Evolutionary conservation across 2,888 invertebrate species (phyloP), one percentile per base, ranked within the genome.

Genomic region (Lepidocyrtoides sp.): DNA sequence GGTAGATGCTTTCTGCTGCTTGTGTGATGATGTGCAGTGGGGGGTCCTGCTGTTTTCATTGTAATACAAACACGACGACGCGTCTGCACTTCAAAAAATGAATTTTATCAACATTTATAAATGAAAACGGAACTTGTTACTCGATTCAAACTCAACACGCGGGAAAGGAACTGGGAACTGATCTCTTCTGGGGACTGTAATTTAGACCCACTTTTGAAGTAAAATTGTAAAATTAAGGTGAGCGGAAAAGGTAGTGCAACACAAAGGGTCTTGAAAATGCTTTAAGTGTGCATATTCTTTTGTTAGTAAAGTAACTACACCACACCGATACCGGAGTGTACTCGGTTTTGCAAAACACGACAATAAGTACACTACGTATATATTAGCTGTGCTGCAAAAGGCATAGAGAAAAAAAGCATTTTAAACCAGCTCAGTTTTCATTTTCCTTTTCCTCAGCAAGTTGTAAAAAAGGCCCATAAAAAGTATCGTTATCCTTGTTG

Each of bases 371-470:
- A 17, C n/a, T 51, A 48, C 12, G 7, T 12, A 14, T 23, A n/a
- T 48, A 48, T 4, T 75, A 2, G 8, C 75, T 44, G n/a, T n/a
- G 29, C 29, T 48, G 29, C 12, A 72, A 72, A 72, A 44, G 41
- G 29, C 8, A 41, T n/a, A 48, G 63, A 0, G 5, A 36, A 44
- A 63, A 72, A 57, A 69, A 60, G 14, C 57, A 79, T 63, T 63
- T 79, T 54, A 79, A 87, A 87, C 79, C 79, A 87, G 79, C 87
- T 87, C 63, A 63, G 79, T 79, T 87, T 79, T 26, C 63, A 29
- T 79, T 36, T n/a, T 75, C 20, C 29, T 51, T 32, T 17, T 75
- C 41, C 20, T 48, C 54, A 82, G 48, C 77, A 20, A 79, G 87
- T 79, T 66, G 79, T 77, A 87, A 79, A 87, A 54, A 60, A 36